Evolutionary conservation across 2,888 invertebrate species (phyloP).

Genomic region (Pyrrhosoma nymphula): DNA sequence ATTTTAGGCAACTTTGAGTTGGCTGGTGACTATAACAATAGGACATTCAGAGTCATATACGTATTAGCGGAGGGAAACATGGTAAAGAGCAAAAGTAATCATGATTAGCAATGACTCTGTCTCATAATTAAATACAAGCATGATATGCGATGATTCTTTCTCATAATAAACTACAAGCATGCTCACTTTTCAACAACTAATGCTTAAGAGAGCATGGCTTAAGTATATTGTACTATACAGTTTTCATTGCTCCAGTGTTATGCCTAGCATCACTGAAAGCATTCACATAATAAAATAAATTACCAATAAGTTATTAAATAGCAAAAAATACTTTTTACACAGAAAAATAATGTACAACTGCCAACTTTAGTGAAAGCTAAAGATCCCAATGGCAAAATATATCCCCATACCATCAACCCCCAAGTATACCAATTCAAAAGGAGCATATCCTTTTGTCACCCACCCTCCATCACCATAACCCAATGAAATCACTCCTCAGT

Average conservation of each 20-base stretch:
- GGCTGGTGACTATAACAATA: background rate
- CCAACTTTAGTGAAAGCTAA: constrained; percentile 3
- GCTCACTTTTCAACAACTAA: background rate
- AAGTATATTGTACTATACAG: background rate
- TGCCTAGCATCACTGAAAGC: background rate
- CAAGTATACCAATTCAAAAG: background rate
- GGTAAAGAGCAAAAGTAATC: background rate
- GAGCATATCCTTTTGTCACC: background rate
- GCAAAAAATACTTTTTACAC: constrained; percentile 12
- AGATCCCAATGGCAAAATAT: background rate
- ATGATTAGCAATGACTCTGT: background rate
- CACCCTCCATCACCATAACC: constrained; percentile 18
- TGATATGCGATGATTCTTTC: background rate
- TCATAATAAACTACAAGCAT: background rate
- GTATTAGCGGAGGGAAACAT: background rate
- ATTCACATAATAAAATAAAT: background rate
- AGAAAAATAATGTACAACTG: constrained; percentile 33
- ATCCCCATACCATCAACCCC: constrained; percentile 10
- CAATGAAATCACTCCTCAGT: background rate
- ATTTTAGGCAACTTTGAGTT: background rate
- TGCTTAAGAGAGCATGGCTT: background rate
- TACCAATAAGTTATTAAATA: constrained; percentile 44
- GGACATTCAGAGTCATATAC: background rate
- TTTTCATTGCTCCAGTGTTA: no score
- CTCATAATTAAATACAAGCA: background rate